These are phyloP conservation scores for Protonibea diacanthus DNA, from an alignment of 2,797 vertebrate species.

Conservation along the genomic window DNA sequence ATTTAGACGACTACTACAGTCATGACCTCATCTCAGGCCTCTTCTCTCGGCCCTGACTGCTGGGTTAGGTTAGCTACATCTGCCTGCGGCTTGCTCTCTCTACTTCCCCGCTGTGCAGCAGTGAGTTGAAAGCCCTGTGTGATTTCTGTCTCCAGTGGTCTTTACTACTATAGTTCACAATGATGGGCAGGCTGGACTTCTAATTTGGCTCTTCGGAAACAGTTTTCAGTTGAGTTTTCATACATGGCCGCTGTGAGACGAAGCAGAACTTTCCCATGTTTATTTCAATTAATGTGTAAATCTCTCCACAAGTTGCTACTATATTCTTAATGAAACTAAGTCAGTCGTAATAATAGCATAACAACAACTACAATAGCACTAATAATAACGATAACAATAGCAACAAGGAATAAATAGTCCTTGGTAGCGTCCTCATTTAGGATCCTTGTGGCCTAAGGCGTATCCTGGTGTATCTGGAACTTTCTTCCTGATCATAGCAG, in stretches of 20 bases:
- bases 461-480: no score
- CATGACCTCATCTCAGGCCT: constrained; percentile 15
- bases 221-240: constrained; percentile 17
- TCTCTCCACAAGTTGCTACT: no score
- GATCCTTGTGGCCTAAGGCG: no score
- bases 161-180: constrained; percentile 19
- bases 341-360: no score
- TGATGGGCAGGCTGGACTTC: neutral
- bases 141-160: neutral
- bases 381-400: no score
- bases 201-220: constrained; percentile 26
- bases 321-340: no score
- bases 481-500: no score
- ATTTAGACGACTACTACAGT: neutral
- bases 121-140: constrained; percentile 7
- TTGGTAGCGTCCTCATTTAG: no score
- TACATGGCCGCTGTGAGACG: neutral
- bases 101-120: neutral
- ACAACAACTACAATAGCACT: no score
- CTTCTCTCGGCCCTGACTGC: neutral
- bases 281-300: neutral
- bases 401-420: no score
- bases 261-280: neutral
- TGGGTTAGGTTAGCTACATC: neutral
- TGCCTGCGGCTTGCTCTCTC: neutral